A percentile compares a stretch with the other conserved stretches of the same genome.
Conservation (phyloP, 1,140 invertebrate genomes). For the Magallana ariakensis region DNA sequence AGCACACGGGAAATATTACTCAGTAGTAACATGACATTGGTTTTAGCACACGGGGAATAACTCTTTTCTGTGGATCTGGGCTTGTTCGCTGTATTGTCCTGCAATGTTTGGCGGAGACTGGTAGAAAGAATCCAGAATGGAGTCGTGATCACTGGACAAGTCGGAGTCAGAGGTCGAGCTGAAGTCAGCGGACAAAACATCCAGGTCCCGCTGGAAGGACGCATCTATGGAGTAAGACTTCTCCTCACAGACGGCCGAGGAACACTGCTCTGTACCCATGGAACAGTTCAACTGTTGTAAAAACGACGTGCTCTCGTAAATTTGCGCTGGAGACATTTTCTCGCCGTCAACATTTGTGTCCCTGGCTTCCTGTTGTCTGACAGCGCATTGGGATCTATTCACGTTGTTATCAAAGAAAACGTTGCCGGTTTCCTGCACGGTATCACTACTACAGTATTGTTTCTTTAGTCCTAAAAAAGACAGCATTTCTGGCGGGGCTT, state of each 20-base stretch:
- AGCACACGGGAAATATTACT: no score
- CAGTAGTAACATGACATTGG: no score
- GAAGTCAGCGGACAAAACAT: background rate
- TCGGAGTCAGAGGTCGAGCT: background rate
- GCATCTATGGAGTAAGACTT: background rate
- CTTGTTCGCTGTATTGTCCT: background rate
- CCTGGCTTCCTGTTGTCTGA: background rate
- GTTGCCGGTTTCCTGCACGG: background rate
- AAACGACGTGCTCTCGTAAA: background rate
- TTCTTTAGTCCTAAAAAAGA: constrained; percentile 10
- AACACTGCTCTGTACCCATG: background rate
- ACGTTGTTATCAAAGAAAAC: background rate
- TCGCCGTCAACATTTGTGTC: background rate
- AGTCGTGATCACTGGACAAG: constrained; percentile 11
- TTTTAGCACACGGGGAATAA: background rate
- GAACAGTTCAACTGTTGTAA: background rate
- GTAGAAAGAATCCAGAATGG: background rate
- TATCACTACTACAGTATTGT: background rate
- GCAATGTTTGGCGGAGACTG: background rate
- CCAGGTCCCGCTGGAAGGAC: constrained; percentile 1
- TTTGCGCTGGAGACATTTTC: background rate
- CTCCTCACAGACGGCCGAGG: background rate
- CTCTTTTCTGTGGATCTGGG: background rate
- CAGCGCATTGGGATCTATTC: background rate
- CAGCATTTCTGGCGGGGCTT: background rate